Evolutionary conservation across 2,888 invertebrate genomes (phyloP).

Genomic region (Cristatella mucedo): DNA sequence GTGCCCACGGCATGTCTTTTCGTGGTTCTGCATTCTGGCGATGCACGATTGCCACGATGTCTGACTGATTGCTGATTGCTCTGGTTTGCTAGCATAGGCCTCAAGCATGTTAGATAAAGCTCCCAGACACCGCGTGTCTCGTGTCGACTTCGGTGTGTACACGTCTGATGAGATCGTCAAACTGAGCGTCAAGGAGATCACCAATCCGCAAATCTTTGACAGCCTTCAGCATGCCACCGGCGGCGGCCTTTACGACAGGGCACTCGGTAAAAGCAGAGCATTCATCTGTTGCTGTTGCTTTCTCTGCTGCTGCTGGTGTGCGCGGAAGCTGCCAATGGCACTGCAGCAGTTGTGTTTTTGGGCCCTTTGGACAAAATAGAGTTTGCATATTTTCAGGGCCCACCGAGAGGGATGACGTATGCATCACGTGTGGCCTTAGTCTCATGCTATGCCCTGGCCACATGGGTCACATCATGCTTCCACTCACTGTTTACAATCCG

Average conservation of each 20-base stretch:
- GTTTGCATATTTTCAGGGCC: slow-evolving; percentile 36
- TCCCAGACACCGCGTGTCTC: slow-evolving; percentile 13
- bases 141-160: slow-evolving; percentile 55
- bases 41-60: too few species aligned
- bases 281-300: neutral
- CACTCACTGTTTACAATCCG: slow-evolving; percentile 75
- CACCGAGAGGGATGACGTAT: slow-evolving; percentile 48
- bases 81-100: too few species aligned
- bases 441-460: slow-evolving; percentile 67
- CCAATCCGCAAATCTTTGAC: slow-evolving; percentile 63
- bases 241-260: slow-evolving; percentile 77
- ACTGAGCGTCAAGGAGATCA: slow-evolving; percentile 62
- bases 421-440: slow-evolving; percentile 59
- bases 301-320: too few species aligned
- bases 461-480: slow-evolving; percentile 79
- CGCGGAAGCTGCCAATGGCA: too few species aligned
- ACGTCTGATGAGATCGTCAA: slow-evolving; percentile 58
- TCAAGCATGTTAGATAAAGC: slow-evolving; percentile 8
- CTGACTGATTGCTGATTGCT: too few species aligned
- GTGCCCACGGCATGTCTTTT: too few species aligned
- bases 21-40: too few species aligned
- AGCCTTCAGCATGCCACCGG: slow-evolving; percentile 60
- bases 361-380: too few species aligned
- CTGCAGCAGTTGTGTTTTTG: too few species aligned
- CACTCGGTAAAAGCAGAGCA: slow-evolving; percentile 49